phyloP scores from a whole-genome alignment of 1,140 invertebrate species.

The Sitobion miscanthi region DNA sequence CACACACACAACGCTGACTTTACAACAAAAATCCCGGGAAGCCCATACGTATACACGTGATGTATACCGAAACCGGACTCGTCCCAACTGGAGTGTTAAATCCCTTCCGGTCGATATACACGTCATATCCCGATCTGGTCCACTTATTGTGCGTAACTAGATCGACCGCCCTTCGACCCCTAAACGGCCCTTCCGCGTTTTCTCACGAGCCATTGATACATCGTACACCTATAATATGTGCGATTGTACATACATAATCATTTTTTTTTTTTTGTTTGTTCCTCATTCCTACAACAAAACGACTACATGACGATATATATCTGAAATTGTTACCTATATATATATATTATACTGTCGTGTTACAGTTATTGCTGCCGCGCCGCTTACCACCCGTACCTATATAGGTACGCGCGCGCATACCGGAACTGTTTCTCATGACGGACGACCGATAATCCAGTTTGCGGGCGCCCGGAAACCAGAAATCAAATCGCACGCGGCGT shows the following conservation, averaged over 20 bases:
- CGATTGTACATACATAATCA: not conserved
- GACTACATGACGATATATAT: not conserved
- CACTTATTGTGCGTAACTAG: constrained; percentile 39
- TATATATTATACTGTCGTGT: not conserved
- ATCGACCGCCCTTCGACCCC: constrained; percentile 50
- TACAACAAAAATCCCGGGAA: not conserved
- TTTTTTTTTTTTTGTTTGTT: not conserved
- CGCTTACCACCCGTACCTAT: not conserved
- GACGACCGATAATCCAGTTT: constrained; percentile 26
- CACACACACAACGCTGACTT: not conserved
- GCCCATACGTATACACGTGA: not conserved
- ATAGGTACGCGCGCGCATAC: not conserved
- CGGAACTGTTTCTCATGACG: constrained; percentile 54
- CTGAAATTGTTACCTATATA: not conserved
- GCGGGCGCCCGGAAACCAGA: constrained; percentile 45
- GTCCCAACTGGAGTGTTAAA: constrained; percentile 35
- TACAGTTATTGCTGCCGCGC: not conserved
- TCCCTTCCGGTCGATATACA: constrained; percentile 56
- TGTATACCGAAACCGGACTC: not conserved
- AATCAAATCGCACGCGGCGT: constrained; percentile 11
- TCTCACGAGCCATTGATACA: constrained; percentile 47
- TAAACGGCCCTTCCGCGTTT: constrained; percentile 52
- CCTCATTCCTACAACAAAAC: not conserved
- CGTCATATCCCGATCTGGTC: constrained; percentile 38
- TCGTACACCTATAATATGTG: not conserved